Base-by-base conservation (phyloP, 2,113 vertebrate genomes). In the Neopipo cinnamomea region DNA sequence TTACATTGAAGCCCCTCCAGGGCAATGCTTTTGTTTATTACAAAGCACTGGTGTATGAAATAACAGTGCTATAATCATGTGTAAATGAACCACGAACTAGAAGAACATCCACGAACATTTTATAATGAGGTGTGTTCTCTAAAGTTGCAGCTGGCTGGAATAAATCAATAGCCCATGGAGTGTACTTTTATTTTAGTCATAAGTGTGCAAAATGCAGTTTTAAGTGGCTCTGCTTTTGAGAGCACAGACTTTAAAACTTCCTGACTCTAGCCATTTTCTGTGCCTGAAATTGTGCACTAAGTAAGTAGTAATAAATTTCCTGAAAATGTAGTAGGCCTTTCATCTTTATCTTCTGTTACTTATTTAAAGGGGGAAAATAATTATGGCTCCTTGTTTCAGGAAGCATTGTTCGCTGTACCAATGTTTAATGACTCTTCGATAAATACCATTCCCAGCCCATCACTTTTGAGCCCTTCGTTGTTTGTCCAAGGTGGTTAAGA, bases 121-220 rank as follows among this genome's bases (percentile, higher is more conserved):
- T 76, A 47, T 89, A 73, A 93, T 58, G 75, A 70, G 78, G 58
- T 63, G 35, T 63, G n/a, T 90, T 86, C 68, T 84, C 61, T 80
- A 18, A 88, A 83, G 90, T 86, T 94, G 63, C 30, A 50, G 78
- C 73, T 96, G 85, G 55, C 39, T 11, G 9, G 72, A 71, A 77
- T 95, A 90, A 96, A 93, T 94, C 91, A 90, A 81, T 93, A 92
- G 85, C 56, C 95, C 59, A 22, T 74, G 67, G 46, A 88, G 50
- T 55, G 61, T 37, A 37, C 72, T 91, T 93, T 70, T 76, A 70
- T 93, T 94, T 94, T 73, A 68, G 82, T 68, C 81, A 52, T 92
- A 87, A 91, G 71, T 59, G 80, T 87, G 86, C 44, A 72, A 83
- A 94, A 95, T 53, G 59, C 63, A 77, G 37, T 73, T 95, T 89